phyloP scores from a whole-genome alignment of 2,888 invertebrate species.

The Sphecodes monilicornis region DNA sequence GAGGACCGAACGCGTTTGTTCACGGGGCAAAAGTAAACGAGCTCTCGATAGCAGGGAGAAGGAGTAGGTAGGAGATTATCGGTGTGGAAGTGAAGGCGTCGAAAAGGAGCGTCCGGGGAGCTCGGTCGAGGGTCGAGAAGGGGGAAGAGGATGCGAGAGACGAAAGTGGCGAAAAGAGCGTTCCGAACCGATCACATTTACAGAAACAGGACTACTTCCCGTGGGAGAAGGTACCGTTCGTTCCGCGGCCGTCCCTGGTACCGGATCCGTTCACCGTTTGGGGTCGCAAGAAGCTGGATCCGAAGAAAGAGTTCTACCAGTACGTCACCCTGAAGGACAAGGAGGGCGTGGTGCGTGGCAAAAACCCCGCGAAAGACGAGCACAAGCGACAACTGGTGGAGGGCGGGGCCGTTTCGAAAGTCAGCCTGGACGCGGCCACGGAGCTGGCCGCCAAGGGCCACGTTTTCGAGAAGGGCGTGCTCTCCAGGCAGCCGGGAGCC shows the following conservation, averaged over 20 bases:
- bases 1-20: neutral
- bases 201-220: slow-evolving; percentile 91
- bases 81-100: slow-evolving; percentile 80
- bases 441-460: slow-evolving; percentile 82
- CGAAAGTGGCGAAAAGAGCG: slow-evolving; percentile 17
- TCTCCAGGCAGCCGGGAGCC: slow-evolving; percentile 78
- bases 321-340: slow-evolving; percentile 81
- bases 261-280: slow-evolving; percentile 94
- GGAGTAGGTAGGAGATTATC: slow-evolving; percentile 62
- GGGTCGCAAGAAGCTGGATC: slow-evolving; percentile 87
- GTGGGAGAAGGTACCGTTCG: slow-evolving; percentile 95
- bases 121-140: slow-evolving; percentile 19
- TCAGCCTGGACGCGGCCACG: slow-evolving; percentile 81
- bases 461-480: slow-evolving; percentile 81
- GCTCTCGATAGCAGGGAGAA: neutral
- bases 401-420: slow-evolving; percentile 80
- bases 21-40: neutral
- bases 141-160: slow-evolving; percentile 12
- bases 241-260: slow-evolving; percentile 93
- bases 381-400: slow-evolving; percentile 81
- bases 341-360: slow-evolving; percentile 80
- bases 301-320: slow-evolving; percentile 82
- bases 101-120: slow-evolving; percentile 26
- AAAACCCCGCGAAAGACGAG: slow-evolving; percentile 79
- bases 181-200: slow-evolving; percentile 81